These are phyloP conservation scores for Epizoanthus scotinus DNA, from an alignment of 92 coral and sea anemone species.

Conservation along the genomic window DNA sequence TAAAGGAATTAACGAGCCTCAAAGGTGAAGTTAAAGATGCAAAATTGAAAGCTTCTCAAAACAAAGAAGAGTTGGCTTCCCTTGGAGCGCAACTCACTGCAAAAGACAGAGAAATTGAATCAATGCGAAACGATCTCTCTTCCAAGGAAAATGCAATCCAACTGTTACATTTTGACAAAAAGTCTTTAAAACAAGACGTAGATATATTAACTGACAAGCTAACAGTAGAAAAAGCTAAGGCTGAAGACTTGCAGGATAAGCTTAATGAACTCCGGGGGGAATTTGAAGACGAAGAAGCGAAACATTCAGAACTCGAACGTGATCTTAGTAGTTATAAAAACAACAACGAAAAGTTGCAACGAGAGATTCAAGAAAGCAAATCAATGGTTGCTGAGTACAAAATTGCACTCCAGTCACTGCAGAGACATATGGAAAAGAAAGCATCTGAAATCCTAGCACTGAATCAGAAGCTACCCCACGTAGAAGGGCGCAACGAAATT, in stretches of 20 bases:
- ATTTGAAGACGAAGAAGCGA: constrained; percentile 62
- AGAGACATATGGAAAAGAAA: constrained; percentile 65
- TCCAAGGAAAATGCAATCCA: constrained; percentile 60
- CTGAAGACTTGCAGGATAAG: constrained; percentile 53
- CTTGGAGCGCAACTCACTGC: constrained; percentile 62
- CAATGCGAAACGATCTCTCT: constrained; percentile 49
- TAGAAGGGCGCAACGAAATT: constrained; percentile 47
- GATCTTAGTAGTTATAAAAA: constrained; percentile 42
- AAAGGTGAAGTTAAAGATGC: constrained; percentile 65
- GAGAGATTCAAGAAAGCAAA: constrained; percentile 46
- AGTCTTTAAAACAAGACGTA: constrained; percentile 52
- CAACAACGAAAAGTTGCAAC: constrained; percentile 67
- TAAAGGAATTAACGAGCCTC: constrained; percentile 61
- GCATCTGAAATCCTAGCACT: constrained; percentile 53
- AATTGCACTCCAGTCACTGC: constrained; percentile 47
- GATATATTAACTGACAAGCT: constrained; percentile 49
- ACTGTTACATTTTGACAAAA: constrained; percentile 54
- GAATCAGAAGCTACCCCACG: constrained; percentile 58
- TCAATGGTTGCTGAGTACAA: constrained; percentile 46
- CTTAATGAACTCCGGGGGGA: constrained; percentile 56
- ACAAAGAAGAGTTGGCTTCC: constrained; percentile 57
- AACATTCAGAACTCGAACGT: constrained; percentile 43
- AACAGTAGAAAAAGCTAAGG: constrained; percentile 54
- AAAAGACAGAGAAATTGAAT: constrained; percentile 54
- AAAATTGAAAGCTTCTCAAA: constrained; percentile 53